These are phyloP conservation scores for Microctenopoma steveboyesi DNA, from an alignment of 2,797 vertebrate species.

Conservation along the genomic window DNA sequence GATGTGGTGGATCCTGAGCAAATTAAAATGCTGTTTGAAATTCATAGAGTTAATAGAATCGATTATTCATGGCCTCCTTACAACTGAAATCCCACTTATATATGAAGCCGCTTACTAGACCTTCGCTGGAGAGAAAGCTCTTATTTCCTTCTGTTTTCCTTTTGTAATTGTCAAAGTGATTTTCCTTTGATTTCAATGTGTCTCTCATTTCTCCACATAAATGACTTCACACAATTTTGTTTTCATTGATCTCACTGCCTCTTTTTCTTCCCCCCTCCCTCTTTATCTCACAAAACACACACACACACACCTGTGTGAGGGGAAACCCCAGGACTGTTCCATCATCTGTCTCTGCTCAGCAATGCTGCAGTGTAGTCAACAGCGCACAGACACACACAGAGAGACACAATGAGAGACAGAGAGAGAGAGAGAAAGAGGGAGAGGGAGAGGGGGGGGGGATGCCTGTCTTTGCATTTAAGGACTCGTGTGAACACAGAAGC, in stretches of 20 bases:
- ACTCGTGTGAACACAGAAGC: conserved; percentile 12
- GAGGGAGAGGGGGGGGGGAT: not conserved
- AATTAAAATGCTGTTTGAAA: conserved; percentile 32
- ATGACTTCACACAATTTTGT: conserved; percentile 22
- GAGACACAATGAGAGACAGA: conserved; percentile 14
- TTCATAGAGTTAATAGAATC: conserved; percentile 21
- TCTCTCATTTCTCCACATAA: not conserved
- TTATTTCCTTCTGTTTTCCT: conserved; percentile 7
- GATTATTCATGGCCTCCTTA: conserved; percentile 30
- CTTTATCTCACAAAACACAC: conserved; percentile 32
- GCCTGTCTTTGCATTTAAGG: conserved; percentile 11
- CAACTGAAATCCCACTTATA: conserved; percentile 38
- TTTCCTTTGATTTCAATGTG: not conserved
- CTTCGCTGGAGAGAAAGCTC: conserved; percentile 3
- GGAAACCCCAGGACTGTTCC: conserved; percentile 69
- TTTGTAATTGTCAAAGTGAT: conserved; percentile 4
- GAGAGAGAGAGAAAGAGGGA: not conserved
- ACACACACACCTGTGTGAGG: conserved; percentile 55
- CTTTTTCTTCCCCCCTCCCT: not conserved
- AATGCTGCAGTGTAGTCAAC: conserved; percentile 65
- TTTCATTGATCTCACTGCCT: not conserved
- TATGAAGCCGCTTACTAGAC: not conserved
- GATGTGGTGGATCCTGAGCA: conserved; percentile 5
- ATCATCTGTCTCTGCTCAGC: conserved; percentile 64
- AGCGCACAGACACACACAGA: conserved; percentile 14